Base-by-base conservation (phyloP, 1,140 invertebrate genomes). In the Teleogryllus occipitalis region DNA sequence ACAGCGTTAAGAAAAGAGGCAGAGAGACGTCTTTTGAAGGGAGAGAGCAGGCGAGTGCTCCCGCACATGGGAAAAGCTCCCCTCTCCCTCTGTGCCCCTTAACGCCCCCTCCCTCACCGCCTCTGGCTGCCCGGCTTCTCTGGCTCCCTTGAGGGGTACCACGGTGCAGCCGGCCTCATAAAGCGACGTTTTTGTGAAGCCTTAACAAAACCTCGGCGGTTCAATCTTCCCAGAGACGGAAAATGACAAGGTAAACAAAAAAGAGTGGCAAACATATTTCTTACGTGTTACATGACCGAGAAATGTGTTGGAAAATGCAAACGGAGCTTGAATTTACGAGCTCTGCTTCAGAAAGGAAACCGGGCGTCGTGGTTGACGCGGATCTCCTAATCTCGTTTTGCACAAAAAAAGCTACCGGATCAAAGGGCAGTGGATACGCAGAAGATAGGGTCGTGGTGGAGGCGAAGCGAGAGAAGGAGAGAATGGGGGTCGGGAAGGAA, bases 201-300 rank as follows among this genome's bases (percentile, higher is more conserved):
- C 54, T 65, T 10, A 65, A 10, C 10, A 65, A 65, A 65, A 65
- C 54, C 54, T 65, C 54, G 54, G 18, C 54, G 18, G 54, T 18
- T 65, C 54, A 65, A 65, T 65, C 54, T 65, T 65, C 54, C 54
- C 54, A 65, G 54, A 65, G 18, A 65, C 54, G 18, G 54, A 18
- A 65, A 65, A 65, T 65, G 54, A 65, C 54, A 65, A 65, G 54
- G 54, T 65, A 65, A 10, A 65, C 54, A 65, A 65, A 65, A 65
- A 65, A 65, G 54, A 65, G 18, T 65, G 54, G 54, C 18, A 18
- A 65, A 65, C 54, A 18, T 65, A 14, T 65, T 65, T 65, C 54
- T 65, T 65, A 65, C 54, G 18, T 14, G 10, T 65, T 18, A 18
- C 18, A 7, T 7, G 54, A 65, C 54, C 18, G 18, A 10, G 18